Percentiles rank a stretch among this genome's conserved stretches.
Evolutionary conservation across 2,113 vertebrate genomes (phyloP).

Genomic region (Sturnus vulgaris): DNA sequence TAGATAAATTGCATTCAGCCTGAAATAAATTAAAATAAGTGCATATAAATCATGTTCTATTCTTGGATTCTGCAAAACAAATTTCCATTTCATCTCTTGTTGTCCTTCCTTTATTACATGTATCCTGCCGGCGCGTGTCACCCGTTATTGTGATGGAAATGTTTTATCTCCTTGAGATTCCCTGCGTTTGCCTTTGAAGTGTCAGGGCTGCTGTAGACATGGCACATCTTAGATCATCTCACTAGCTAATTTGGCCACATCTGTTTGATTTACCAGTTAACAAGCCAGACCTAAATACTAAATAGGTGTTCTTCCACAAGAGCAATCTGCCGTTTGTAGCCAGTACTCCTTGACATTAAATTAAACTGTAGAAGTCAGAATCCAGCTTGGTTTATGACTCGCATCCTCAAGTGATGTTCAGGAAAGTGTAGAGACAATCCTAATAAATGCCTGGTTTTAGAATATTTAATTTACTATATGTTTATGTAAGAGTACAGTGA

Average conservation of each 20-base stretch:
- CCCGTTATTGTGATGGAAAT: not conserved
- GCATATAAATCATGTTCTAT: slow-evolving; percentile 54
- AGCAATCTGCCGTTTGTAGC: not conserved
- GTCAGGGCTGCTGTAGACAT: not conserved
- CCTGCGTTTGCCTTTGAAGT: not conserved
- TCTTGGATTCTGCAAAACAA: slow-evolving; percentile 50
- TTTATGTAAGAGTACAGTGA: not conserved
- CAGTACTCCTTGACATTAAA: not conserved
- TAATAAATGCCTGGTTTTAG: not conserved
- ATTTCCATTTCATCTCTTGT: slow-evolving; percentile 37
- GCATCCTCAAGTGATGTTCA: not conserved
- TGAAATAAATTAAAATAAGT: slow-evolving; percentile 63
- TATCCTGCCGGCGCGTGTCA: not conserved
- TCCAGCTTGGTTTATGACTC: not conserved
- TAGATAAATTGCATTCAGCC: slow-evolving; percentile 48
- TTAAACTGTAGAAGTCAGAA: slow-evolving; percentile 1
- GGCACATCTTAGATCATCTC: not conserved
- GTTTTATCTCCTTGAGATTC: slow-evolving; percentile 9
- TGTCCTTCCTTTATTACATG: slow-evolving; percentile 34
- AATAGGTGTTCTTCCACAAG: not conserved
- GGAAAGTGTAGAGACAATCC: not conserved
- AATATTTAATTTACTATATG: not conserved
- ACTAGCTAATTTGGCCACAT: not conserved
- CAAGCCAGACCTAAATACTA: not conserved
- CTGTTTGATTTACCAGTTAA: not conserved